These are phyloP conservation scores for Heterotilapia buettikoferi DNA, from an alignment of 2,113 vertebrate genomes.

Conservation along the genomic window DNA sequence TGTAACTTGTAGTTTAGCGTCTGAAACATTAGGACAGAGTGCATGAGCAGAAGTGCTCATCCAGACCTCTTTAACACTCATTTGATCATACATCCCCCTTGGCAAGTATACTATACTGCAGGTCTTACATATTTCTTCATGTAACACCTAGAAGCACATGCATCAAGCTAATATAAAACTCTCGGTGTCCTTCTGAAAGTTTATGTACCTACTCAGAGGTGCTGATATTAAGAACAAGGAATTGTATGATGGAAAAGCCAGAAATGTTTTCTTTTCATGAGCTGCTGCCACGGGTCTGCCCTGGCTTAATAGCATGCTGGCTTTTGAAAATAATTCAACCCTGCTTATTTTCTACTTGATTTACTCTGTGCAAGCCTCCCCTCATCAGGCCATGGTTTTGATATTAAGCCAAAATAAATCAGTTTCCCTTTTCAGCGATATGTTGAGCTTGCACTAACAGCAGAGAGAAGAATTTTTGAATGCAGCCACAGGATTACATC, in stretches of 20 bases:
- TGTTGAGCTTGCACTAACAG: conserved; percentile 32
- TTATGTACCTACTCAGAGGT: conserved; percentile 39
- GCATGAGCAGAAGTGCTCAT: not conserved
- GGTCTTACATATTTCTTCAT: not conserved
- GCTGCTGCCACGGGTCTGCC: conserved; percentile 32
- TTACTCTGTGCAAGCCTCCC: conserved; percentile 51
- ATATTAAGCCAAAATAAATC: conserved; percentile 66
- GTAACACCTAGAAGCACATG: not conserved
- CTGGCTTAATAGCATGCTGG: conserved; percentile 47
- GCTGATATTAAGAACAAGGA: conserved; percentile 54
- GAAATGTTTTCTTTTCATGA: conserved; percentile 63
- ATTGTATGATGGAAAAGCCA: conserved; percentile 52
- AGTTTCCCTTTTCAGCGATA: conserved; percentile 46
- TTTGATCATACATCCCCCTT: not conserved
- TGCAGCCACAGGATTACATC: conserved; percentile 63
- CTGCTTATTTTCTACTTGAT: conserved; percentile 68
- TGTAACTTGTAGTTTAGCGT: not conserved
- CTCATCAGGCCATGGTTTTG: conserved; percentile 61
- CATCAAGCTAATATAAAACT: conserved; percentile 3
- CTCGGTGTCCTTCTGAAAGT: conserved; percentile 26
- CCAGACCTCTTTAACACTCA: conserved; percentile 7
- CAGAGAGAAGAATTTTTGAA: conserved; percentile 42
- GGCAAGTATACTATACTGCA: not conserved
- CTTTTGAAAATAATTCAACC: conserved; percentile 66
- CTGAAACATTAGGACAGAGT: not conserved